Conservation (phyloP, 2,113 vertebrate species). For the Cololabis saira region DNA sequence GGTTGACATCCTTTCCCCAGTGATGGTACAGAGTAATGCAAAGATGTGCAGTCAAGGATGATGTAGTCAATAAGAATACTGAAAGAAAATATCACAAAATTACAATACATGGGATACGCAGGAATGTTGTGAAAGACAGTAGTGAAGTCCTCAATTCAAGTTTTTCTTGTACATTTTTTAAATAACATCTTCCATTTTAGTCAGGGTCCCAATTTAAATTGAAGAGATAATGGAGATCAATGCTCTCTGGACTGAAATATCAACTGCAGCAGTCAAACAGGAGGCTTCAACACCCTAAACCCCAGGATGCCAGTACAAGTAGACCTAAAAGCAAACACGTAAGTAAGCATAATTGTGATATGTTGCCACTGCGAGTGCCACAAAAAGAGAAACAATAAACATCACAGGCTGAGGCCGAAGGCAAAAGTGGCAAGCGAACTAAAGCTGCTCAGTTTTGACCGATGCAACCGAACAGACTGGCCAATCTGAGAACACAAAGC, state of each 20-base stretch:
- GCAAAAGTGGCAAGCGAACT: conserved; percentile 54
- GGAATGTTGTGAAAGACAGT: conserved; percentile 48
- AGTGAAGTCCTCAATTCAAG: conserved; percentile 35
- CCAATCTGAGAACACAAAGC: conserved; percentile 15
- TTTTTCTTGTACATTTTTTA: conserved; percentile 29
- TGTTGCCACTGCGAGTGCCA: conserved; percentile 44
- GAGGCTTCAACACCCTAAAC: conserved; percentile 5
- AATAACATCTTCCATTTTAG: conserved; percentile 24
- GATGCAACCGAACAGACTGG: conserved; percentile 24
- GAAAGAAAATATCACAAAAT: conserved; percentile 39
- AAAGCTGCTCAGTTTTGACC: conserved; percentile 17
- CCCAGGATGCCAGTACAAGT: conserved; percentile 17
- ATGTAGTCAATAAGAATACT: conserved; percentile 45
- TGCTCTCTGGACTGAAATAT: conserved; percentile 12
- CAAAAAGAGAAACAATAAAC: conserved; percentile 8
- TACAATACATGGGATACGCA: conserved; percentile 37
- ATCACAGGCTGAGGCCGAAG: conserved; percentile 60
- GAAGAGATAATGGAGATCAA: fast-evolving
- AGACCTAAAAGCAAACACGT: conserved; percentile 21
- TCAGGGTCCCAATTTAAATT: neutral
- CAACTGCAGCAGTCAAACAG: neutral
- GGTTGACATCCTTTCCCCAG: conserved; percentile 44
- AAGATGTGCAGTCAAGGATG: conserved; percentile 34
- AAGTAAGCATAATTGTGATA: conserved; percentile 15
- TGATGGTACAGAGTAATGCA: conserved; percentile 25